Evolutionary conservation across 2,797 vertebrate species (phyloP).

Genomic region (Harpagifer antarcticus): DNA sequence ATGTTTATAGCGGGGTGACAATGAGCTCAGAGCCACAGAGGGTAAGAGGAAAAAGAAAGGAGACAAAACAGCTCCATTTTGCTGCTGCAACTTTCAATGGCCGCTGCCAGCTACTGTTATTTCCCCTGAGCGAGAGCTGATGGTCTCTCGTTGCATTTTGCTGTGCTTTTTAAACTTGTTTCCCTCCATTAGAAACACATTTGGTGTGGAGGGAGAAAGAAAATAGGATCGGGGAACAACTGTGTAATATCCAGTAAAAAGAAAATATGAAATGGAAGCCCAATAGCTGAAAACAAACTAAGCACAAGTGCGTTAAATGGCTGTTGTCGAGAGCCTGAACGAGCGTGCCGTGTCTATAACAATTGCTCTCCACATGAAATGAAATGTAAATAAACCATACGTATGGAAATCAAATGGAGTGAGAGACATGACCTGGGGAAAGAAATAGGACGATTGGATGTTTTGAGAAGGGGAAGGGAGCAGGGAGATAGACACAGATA

Average conservation of each 20-base stretch:
- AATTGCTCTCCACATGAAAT: slow-evolving; percentile 42
- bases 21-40: slow-evolving; percentile 71
- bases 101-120: slow-evolving; percentile 73
- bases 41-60: slow-evolving; percentile 58
- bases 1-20: slow-evolving; percentile 62
- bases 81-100: slow-evolving; percentile 70
- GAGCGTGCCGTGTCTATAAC: slow-evolving; percentile 15
- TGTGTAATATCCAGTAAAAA: slow-evolving; percentile 28
- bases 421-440: slow-evolving; percentile 52
- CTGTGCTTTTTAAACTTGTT: slow-evolving; percentile 76
- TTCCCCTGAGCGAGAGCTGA: slow-evolving; percentile 78
- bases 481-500: slow-evolving; percentile 57
- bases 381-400: slow-evolving; percentile 64
- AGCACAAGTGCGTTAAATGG: slow-evolving; percentile 16
- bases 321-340: slow-evolving; percentile 12
- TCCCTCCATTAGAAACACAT: slow-evolving; percentile 75
- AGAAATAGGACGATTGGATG: slow-evolving; percentile 61
- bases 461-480: slow-evolving; percentile 46
- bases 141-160: slow-evolving; percentile 71
- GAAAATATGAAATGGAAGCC: slow-evolving; percentile 54
- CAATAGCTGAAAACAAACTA: slow-evolving; percentile 58
- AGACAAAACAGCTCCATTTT: slow-evolving; percentile 78
- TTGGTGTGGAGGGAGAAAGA: slow-evolving; percentile 54
- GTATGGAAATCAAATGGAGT: slow-evolving; percentile 32
- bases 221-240: slow-evolving; percentile 19